Conservation (phyloP, 2,888 invertebrate species). For the Drosophila stalkeri region DNA sequence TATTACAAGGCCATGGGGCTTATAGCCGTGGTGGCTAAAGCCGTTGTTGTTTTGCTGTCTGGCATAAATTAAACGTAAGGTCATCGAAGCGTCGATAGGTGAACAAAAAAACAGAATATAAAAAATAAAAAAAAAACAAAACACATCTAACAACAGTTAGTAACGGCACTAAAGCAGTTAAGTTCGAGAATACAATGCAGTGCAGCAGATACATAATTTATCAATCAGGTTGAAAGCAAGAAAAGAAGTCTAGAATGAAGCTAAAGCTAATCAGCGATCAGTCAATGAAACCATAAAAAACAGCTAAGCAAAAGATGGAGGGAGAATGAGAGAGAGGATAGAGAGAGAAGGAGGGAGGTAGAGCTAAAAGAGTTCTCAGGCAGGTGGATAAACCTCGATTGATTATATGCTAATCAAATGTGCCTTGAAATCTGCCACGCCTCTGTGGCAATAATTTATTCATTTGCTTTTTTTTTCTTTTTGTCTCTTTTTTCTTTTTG, state of each 20-base stretch:
- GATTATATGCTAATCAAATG: constrained; percentile 43
- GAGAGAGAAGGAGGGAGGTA: neutral
- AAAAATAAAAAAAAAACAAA: constrained; percentile 17
- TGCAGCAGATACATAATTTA: constrained; percentile 28
- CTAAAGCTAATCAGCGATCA: constrained; percentile 31
- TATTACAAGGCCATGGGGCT: constrained; percentile 69
- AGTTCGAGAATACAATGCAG: constrained; percentile 56
- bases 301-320: neutral
- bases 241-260: neutral
- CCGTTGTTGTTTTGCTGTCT: constrained; percentile 30
- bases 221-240: constrained; percentile 22
- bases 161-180: constrained; percentile 77
- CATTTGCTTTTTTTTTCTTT: constrained; percentile 53
- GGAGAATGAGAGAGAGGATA: neutral
- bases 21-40: constrained; percentile 32
- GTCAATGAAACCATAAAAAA: constrained; percentile 38
- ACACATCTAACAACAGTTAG: constrained; percentile 67
- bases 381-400: constrained; percentile 36
- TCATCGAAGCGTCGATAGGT: constrained; percentile 63
- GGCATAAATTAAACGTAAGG: constrained; percentile 76
- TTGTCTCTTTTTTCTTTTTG: neutral
- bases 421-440: constrained; percentile 33
- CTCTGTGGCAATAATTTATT: constrained; percentile 57
- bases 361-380: constrained; percentile 11
- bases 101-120: constrained; percentile 25